Percentiles rank a stretch among this genome's conserved stretches.
These are phyloP conservation scores for Drosophila picticornis DNA, from an alignment of 2,888 invertebrate genomes.

Conservation along the genomic window DNA sequence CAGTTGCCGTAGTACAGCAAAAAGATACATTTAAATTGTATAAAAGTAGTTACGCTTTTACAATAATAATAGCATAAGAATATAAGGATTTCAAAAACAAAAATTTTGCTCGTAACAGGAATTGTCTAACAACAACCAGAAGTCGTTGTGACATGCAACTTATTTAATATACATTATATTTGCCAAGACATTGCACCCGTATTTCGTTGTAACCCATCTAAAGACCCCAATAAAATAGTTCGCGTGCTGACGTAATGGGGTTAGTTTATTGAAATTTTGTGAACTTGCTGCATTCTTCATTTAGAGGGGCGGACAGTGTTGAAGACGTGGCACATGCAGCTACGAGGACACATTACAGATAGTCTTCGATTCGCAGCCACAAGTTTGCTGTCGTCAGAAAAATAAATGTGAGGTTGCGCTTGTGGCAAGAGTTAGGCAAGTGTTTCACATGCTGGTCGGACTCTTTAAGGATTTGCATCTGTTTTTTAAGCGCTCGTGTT, in stretches of 20 bases:
- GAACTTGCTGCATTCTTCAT: conserved; percentile 42
- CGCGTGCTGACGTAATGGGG: conserved; percentile 13
- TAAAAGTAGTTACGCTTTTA: neutral
- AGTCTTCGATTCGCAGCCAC: conserved; percentile 21
- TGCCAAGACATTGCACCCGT: conserved; percentile 3
- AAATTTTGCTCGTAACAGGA: neutral
- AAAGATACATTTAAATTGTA: neutral
- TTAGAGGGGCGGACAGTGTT: conserved; percentile 1
- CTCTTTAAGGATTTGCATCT: conserved; percentile 6
- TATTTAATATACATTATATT: conserved; percentile 3
- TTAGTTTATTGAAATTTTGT: conserved; percentile 47
- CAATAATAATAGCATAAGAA: neutral
- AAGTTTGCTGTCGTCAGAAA: conserved; percentile 15
- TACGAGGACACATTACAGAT: conserved; percentile 24
- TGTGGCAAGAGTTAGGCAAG: conserved; percentile 24
- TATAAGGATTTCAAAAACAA: neutral
- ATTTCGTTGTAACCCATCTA: neutral
- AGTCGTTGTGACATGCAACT: conserved; percentile 11
- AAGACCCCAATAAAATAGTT: conserved; percentile 8
- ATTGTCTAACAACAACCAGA: neutral
- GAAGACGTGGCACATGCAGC: conserved; percentile 23
- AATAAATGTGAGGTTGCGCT: conserved; percentile 9
- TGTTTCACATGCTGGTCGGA: conserved; percentile 10
- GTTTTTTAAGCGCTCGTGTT: neutral
- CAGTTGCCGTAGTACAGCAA: neutral